Evolutionary conservation across 2,797 vertebrate species (phyloP), one percentile per base, ranked within the genome.

Genomic region (Peromyscus aztecus): DNA sequence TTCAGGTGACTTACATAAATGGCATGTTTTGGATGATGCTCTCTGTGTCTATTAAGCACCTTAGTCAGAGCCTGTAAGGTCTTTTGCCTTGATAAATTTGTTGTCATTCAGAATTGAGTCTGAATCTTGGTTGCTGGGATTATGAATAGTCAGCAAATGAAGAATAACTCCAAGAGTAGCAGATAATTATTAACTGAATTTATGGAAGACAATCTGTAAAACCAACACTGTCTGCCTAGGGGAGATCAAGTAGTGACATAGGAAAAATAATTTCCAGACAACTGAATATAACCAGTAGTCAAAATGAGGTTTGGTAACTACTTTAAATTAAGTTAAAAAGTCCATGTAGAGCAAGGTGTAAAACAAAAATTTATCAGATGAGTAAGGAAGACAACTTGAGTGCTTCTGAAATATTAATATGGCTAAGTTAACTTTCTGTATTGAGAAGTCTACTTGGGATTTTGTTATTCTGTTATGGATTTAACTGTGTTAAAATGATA

Each of bases 211-310:
- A 21, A 82, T 43, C 81, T 90, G 52, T 52, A 34, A 90, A 76
- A 40, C 52, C n/a, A 76, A 21, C 2, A 78, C 16, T 71, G 12
- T 57, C 23, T 71, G 59, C n/a, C 37, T n/a, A 43, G n/a, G 17
- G 29, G 37, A 43, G 11, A 76, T 57, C 65, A 92, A 80, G 76
- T 46, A 46, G 43, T 34, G 29, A 65, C 24, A 87, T 29, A 71
- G 31, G n/a, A 87, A 12, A 94, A 90, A 76, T 80, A 69, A 90
- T 82, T 85, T 81, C 49, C 23, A 61, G 65, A 81, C 13, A 59
- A 81, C 24, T 85, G 57, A 85, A 52, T 49, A n/a, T 61, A 86
- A 19, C 57, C 73, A 67, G 11, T 80, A 89, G 59, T 84, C 46
- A 91, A 75, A 65, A 76, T n/a, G 19, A 80, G 6, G 2, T 69